Percentiles rank a stretch among this genome's conserved stretches.
These are phyloP conservation scores for Percopsis transmontana DNA, from an alignment of 2,113 vertebrate genomes.

Conservation along the genomic window DNA sequence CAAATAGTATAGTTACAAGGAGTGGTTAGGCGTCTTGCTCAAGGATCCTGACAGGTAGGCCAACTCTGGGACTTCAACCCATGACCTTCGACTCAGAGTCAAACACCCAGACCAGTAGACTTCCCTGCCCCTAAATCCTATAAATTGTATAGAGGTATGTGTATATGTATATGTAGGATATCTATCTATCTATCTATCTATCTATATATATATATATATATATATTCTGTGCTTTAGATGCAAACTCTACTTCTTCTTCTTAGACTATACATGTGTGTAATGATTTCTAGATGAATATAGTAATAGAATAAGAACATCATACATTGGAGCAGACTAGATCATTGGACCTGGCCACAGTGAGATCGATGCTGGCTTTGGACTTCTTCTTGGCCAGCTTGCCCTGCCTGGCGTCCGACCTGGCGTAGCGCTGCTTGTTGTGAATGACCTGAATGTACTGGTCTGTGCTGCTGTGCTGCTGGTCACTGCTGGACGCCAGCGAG, in stretches of 20 bases:
- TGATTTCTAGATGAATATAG: not conserved
- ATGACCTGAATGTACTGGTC: slow-evolving; percentile 90
- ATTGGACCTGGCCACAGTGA: slow-evolving; percentile 66
- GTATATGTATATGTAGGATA: no score
- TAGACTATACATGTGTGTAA: not conserved
- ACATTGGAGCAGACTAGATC: slow-evolving; percentile 89
- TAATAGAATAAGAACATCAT: slow-evolving; percentile 39
- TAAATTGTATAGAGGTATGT: no score
- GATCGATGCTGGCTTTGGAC: slow-evolving; percentile 67
- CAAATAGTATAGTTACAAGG: no score
- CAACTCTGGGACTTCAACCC: no score
- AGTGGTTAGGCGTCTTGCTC: no score
- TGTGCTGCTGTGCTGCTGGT: slow-evolving; percentile 86
- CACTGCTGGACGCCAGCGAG: slow-evolving; percentile 89
- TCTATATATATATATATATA: no score
- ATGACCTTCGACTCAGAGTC: no score
- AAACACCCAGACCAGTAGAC: no score
- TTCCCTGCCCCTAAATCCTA: no score
- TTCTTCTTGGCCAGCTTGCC: slow-evolving; percentile 78
- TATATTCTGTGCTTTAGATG: not conserved
- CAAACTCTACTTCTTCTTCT: not conserved
- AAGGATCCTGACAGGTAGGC: no score
- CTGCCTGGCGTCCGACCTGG: slow-evolving; percentile 70
- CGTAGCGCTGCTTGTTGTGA: slow-evolving; percentile 81
- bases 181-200: no score